phyloP scores from a whole-genome alignment of 2,797 vertebrate species.

The Lepus oiostolus region DNA sequence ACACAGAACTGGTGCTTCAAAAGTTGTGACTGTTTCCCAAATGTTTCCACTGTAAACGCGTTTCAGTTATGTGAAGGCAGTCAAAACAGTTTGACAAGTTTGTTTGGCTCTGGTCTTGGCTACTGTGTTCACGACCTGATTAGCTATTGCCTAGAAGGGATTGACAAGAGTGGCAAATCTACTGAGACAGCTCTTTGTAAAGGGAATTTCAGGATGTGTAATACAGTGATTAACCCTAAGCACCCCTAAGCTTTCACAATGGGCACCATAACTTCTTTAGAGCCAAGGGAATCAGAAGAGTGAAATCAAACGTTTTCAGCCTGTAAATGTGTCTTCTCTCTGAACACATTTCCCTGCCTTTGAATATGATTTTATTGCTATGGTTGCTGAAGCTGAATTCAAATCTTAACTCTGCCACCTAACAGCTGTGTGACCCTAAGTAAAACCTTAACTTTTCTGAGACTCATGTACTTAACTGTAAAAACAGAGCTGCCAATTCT shows the following conservation, averaged over 20 bases:
- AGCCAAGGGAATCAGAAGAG: conserved; percentile 59
- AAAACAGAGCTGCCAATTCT: background rate
- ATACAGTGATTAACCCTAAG: conserved; percentile 65
- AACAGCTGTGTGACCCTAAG: background rate
- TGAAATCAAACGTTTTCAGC: conserved; percentile 66
- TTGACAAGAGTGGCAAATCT: conserved; percentile 61
- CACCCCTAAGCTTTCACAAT: conserved; percentile 64
- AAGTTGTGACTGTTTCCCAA: conserved; percentile 40
- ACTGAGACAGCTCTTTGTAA: conserved; percentile 60
- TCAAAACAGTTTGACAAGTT: conserved; percentile 74
- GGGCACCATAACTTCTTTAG: conserved; percentile 33
- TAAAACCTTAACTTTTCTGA: background rate
- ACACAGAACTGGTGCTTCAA: background rate
- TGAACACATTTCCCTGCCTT: conserved; percentile 42
- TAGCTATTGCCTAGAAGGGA: conserved; percentile 59
- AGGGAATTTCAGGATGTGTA: conserved; percentile 69
- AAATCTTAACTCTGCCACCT: background rate
- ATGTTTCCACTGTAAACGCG: background rate
- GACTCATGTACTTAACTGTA: background rate
- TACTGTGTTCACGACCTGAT: conserved; percentile 69
- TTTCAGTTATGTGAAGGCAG: conserved; percentile 56
- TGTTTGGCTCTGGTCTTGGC: conserved; percentile 58
- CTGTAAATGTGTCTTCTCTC: conserved; percentile 28
- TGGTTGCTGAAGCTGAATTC: conserved; percentile 62
- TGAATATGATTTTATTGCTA: conserved; percentile 26